phyloP scores from a whole-genome alignment of 2,888 invertebrate genomes.

The Smittia aterrima region DNA sequence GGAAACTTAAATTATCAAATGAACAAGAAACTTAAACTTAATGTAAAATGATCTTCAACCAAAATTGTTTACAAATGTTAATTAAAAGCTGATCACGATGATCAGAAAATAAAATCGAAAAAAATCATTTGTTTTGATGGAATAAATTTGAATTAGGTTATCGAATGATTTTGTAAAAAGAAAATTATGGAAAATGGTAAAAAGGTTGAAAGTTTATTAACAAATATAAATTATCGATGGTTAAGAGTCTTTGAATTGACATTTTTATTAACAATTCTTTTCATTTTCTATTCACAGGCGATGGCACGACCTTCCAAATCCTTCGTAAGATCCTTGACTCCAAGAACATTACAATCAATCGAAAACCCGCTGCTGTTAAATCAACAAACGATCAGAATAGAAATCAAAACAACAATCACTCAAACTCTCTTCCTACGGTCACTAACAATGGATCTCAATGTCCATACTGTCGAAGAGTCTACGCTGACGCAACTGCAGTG shows the following conservation, averaged over 20 bases:
- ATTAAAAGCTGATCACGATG: too few relatives aligned
- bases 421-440: not conserved
- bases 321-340: slow-evolving; percentile 13
- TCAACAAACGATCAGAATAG: too few relatives aligned
- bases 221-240: not conserved
- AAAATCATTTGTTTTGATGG: too few relatives aligned
- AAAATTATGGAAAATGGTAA: not conserved
- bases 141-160: too few relatives aligned
- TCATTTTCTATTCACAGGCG: not conserved
- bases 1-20: too few relatives aligned
- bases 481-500: slow-evolving; percentile 50
- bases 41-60: too few relatives aligned
- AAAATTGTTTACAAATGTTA: too few relatives aligned
- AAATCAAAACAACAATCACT: not conserved
- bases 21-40: too few relatives aligned
- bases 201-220: slow-evolving; percentile 1
- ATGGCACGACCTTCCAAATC: slow-evolving; percentile 7
- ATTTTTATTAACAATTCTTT: not conserved
- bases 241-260: not conserved
- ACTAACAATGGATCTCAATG: slow-evolving; percentile 46
- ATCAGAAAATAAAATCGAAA: too few relatives aligned
- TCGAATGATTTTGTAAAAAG: not conserved
- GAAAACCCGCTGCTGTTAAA: not conserved
- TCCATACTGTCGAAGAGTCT: slow-evolving; percentile 52
- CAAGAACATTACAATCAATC: slow-evolving; percentile 14